Evolutionary conservation across 2,113 vertebrate species (phyloP).

Genomic region (Pithys albifrons): DNA sequence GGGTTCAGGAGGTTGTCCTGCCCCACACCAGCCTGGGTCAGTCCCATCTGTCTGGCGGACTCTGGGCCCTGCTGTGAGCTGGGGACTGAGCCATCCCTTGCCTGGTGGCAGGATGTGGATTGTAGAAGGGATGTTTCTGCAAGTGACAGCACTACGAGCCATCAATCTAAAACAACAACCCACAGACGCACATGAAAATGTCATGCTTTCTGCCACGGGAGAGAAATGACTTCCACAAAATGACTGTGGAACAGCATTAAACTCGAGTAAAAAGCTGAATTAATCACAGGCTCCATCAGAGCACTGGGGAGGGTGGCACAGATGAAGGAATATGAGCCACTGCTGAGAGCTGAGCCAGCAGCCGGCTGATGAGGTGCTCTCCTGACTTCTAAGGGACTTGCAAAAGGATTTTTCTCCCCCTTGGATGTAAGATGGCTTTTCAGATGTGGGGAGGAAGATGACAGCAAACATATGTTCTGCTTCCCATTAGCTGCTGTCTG

Average conservation of each 20-base stretch:
- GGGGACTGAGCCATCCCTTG: not conserved
- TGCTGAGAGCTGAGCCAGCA: conserved; percentile 9
- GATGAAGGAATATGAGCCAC: not conserved
- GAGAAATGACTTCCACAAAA: not conserved
- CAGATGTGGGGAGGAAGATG: not conserved
- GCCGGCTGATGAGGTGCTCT: not conserved
- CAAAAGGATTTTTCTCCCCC: not conserved
- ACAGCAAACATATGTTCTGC: conserved; percentile 50
- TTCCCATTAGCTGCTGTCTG: not conserved
- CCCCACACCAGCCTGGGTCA: not conserved
- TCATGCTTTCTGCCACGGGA: not conserved
- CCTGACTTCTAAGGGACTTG: not conserved
- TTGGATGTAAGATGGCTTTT: conserved; percentile 33
- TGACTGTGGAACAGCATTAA: not conserved
- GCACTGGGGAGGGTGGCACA: not conserved
- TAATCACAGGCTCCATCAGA: conserved; percentile 2
- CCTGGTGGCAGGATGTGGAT: accelerated
- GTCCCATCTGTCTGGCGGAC: too few relatives aligned
- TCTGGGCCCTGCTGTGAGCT: accelerated
- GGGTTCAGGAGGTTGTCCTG: not conserved
- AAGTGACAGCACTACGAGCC: accelerated
- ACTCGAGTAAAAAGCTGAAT: conserved; percentile 4
- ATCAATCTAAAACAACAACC: not conserved
- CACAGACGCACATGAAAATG: not conserved
- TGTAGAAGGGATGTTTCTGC: accelerated